Conservation (phyloP, 2,888 invertebrate species). For the Idaea aversata region DNA sequence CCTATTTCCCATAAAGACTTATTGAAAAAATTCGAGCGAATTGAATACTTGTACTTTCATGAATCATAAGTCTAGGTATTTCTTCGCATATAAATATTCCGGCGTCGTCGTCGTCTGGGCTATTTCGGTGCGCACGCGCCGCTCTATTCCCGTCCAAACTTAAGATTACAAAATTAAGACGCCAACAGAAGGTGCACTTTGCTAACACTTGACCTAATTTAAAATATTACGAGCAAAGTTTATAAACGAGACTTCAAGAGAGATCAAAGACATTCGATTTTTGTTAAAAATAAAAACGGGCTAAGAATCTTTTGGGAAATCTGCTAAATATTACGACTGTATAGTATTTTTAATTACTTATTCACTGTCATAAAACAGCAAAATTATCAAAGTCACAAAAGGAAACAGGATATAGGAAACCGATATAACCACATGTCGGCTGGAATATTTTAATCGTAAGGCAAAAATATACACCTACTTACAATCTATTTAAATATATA, state of each 20-base stretch:
- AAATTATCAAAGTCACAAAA: not conserved
- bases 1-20: no score
- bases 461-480: no score
- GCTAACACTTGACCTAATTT: conserved; percentile 17
- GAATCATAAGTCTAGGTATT: conserved; percentile 43
- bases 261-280: not conserved
- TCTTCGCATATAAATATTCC: conserved; percentile 56
- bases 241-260: not conserved
- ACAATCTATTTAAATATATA: no score
- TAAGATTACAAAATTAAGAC: conserved; percentile 12
- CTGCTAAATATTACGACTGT: no score
- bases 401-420: not conserved
- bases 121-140: conserved; percentile 49
- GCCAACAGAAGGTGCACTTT: conserved; percentile 20
- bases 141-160: conserved; percentile 51
- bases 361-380: no score
- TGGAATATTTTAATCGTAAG: not conserved
- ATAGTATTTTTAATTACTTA: no score
- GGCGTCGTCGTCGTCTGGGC: conserved; percentile 55
- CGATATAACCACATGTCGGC: not conserved
- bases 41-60: conserved; percentile 13
- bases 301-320: no score
- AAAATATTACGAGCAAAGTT: not conserved
- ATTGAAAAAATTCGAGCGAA: no score
- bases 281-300: not conserved